Evolutionary conservation across 2,888 invertebrate genomes (phyloP), one percentile per base, ranked within the genome.

Genomic region (Conchocele bisecta): DNA sequence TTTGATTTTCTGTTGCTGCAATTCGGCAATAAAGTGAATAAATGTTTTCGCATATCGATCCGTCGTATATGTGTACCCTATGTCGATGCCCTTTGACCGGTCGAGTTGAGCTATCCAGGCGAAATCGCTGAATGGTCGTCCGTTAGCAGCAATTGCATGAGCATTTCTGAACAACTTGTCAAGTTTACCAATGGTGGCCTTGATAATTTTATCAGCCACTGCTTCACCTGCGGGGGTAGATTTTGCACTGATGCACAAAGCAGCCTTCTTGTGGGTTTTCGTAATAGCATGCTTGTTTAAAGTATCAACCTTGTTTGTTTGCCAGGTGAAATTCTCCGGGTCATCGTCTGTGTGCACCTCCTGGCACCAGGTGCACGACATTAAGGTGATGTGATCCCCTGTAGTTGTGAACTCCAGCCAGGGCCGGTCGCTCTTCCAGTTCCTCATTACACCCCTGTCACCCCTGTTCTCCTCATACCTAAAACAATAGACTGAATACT

Each of bases 51-150:
- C 48, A 17, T 64, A 51, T 2, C 46, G 33, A 13, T 15, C 56
- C 22, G 70, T 75, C 22, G 70, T 48, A 50, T 71, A 75, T 3
- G 71, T 75, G 11, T 37, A 13, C 3, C 70, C 75, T 1, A 70
- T 7, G 13, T 50, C 20, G 4, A 75, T 28, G 0, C 63, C 54
- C 26, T 75, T 70, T 37, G 33, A 46, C 17, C 59, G 54, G 44
- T 75, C 70, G 26, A 70, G 42, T 0, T 75, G 58, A 50, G 63
- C 63, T 11, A 53, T 26, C 75, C 66, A 75, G 2, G 37, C 31
- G 39, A 66, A 75, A 41, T 75, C 74, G 29, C 61, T 31, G 20
- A 68, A 41, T 31, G 75, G 70, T 7, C 70, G 20, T 35, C 70
- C 58, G 42, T 70, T 39, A 13, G 59, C n/a, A 24, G 63, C 48